These are phyloP conservation scores for Crematogaster levior DNA, from an alignment of 2,888 invertebrate genomes.

Conservation along the genomic window DNA sequence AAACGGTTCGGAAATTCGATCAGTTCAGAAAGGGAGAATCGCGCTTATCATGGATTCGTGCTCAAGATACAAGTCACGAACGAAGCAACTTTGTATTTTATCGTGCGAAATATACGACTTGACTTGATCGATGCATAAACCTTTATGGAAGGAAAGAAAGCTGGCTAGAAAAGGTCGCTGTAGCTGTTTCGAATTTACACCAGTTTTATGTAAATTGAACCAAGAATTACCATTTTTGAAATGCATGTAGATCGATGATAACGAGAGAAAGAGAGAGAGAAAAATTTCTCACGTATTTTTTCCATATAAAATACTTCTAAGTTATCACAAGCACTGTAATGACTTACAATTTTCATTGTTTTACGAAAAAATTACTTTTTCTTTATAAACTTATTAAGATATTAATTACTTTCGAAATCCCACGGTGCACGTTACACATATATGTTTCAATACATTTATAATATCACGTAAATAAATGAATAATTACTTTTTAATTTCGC, in stretches of 20 bases:
- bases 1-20: slow-evolving; percentile 59
- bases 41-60: neutral
- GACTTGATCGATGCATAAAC: slow-evolving; percentile 13
- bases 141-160: neutral
- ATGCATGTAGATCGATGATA: neutral
- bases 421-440: neutral
- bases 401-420: neutral
- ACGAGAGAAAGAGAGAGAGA: neutral
- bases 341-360: neutral
- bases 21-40: slow-evolving; percentile 1
- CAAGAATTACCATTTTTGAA: neutral
- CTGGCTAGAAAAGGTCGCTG: neutral
- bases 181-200: slow-evolving; percentile 4
- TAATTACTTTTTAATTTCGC: slow-evolving; percentile 36
- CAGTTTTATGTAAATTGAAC: slow-evolving; percentile 20
- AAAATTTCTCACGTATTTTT: neutral
- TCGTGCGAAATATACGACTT: neutral
- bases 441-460: neutral
- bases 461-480: slow-evolving; percentile 7
- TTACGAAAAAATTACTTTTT: neutral
- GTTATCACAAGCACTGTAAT: neutral
- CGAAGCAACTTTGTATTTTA: neutral
- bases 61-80: neutral
- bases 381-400: neutral
- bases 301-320: neutral